Evolutionary conservation across 1,140 invertebrate genomes (phyloP).

Genomic region (Drosophila lini): DNA sequence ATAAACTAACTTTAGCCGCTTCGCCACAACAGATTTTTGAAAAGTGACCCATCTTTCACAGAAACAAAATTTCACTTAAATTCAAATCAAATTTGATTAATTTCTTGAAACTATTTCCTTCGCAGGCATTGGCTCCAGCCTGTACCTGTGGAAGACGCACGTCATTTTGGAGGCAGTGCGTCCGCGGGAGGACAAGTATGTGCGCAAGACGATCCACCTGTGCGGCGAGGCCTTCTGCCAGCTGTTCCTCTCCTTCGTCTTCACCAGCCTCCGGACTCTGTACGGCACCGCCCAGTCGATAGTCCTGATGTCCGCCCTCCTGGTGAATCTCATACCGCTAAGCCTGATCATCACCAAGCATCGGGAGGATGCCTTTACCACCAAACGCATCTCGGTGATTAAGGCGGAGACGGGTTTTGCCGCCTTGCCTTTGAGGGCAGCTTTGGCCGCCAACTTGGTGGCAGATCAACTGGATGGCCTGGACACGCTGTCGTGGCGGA

Average conservation of each 20-base stretch:
- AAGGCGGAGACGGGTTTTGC: constrained; percentile 72
- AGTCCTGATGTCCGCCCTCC: constrained; percentile 76
- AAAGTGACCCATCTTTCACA: too few relatives aligned
- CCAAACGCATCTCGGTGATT: constrained; percentile 80
- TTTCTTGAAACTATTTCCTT: neutral
- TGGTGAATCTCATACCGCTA: constrained; percentile 80
- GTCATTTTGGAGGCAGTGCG: constrained; percentile 82
- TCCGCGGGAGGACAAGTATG: constrained; percentile 81
- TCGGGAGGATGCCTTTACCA: constrained; percentile 76
- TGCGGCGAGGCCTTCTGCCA: constrained; percentile 83
- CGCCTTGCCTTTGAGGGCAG: constrained; percentile 62
- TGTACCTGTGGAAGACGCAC: constrained; percentile 79
- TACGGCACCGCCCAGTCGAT: constrained; percentile 81
- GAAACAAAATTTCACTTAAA: neutral
- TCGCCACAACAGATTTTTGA: too few relatives aligned
- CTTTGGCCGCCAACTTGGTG: constrained; percentile 62
- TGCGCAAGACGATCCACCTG: constrained; percentile 78
- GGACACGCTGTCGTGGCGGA: constrained; percentile 68
- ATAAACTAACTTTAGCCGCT: too few relatives aligned
- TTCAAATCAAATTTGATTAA: too few relatives aligned
- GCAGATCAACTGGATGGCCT: constrained; percentile 79
- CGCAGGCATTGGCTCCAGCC: constrained; percentile 76
- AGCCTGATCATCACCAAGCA: constrained; percentile 82
- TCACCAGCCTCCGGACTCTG: constrained; percentile 80
- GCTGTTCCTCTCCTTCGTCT: constrained; percentile 79